Percentiles rank a stretch among this genome's conserved stretches.
These are phyloP conservation scores for Sinelater perroti DNA, from an alignment of 2,888 invertebrate genomes.

Conservation along the genomic window DNA sequence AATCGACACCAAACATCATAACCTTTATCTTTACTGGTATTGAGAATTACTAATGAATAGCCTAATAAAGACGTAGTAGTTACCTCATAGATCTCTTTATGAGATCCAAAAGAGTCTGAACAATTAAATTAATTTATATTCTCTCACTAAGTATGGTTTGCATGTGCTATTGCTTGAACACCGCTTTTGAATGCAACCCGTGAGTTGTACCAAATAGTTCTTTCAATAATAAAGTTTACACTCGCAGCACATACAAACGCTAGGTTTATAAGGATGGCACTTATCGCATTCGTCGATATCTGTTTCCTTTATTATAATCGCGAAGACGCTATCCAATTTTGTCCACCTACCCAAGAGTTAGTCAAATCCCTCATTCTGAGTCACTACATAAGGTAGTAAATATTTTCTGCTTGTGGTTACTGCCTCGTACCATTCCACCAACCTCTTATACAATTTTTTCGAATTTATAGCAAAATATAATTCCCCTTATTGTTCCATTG, in stretches of 20 bases:
- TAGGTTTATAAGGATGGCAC: constrained; percentile 74
- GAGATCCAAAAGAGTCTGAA: constrained; percentile 84
- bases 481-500: too few relatives aligned
- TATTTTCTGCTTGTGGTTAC: too few relatives aligned
- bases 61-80: constrained; percentile 87
- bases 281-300: constrained; percentile 85
- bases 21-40: constrained; percentile 84
- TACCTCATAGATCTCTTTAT: constrained; percentile 83
- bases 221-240: constrained; percentile 83
- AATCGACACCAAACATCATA: constrained; percentile 91
- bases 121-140: constrained; percentile 86
- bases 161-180: constrained; percentile 86
- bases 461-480: too few relatives aligned
- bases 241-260: constrained; percentile 76
- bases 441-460: too few relatives aligned
- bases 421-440: too few relatives aligned
- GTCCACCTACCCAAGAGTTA: constrained; percentile 84
- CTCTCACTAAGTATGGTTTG: constrained; percentile 81
- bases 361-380: too few relatives aligned
- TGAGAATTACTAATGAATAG: constrained; percentile 77
- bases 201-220: constrained; percentile 86
- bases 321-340: constrained; percentile 79
- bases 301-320: constrained; percentile 81
- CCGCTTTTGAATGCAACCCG: constrained; percentile 74
- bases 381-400: too few relatives aligned